phyloP scores from a whole-genome alignment of 2,797 vertebrate species.

The Semaprochilodus insignis region DNA sequence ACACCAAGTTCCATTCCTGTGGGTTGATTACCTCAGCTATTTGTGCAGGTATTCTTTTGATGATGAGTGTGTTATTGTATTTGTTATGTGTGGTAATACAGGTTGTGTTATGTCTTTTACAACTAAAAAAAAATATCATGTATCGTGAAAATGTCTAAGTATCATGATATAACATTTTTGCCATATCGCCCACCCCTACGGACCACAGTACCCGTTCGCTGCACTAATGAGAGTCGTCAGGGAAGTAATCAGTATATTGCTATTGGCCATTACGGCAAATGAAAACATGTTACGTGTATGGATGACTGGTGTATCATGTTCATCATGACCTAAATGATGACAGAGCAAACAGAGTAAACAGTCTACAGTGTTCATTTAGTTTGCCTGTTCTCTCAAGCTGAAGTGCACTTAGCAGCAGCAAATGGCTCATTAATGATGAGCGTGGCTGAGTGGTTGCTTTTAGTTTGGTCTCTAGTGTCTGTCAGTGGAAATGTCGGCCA shows the following conservation, averaged over 20 bases:
- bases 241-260: neutral
- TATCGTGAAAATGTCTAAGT: too few relatives aligned
- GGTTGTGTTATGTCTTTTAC: too few relatives aligned
- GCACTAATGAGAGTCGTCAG: neutral
- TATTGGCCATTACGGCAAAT: neutral
- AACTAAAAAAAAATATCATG: too few relatives aligned
- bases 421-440: constrained; percentile 14
- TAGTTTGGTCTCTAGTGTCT: constrained; percentile 9
- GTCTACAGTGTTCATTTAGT: neutral
- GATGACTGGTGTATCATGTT: neutral
- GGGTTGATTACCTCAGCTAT: too few relatives aligned
- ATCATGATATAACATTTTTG: too few relatives aligned
- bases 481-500: neutral
- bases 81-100: too few relatives aligned
- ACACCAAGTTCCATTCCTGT: too few relatives aligned
- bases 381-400: constrained; percentile 16
- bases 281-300: neutral
- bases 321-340: neutral
- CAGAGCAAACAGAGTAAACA: neutral
- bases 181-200: too few relatives aligned
- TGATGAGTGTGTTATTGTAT: too few relatives aligned
- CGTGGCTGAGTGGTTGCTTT: constrained; percentile 40
- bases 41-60: too few relatives aligned
- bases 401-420: constrained; percentile 42
- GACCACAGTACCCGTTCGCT: too few relatives aligned